These are phyloP conservation scores for Harpalus rufipes DNA, from an alignment of 2,888 invertebrate genomes.

Conservation along the genomic window DNA sequence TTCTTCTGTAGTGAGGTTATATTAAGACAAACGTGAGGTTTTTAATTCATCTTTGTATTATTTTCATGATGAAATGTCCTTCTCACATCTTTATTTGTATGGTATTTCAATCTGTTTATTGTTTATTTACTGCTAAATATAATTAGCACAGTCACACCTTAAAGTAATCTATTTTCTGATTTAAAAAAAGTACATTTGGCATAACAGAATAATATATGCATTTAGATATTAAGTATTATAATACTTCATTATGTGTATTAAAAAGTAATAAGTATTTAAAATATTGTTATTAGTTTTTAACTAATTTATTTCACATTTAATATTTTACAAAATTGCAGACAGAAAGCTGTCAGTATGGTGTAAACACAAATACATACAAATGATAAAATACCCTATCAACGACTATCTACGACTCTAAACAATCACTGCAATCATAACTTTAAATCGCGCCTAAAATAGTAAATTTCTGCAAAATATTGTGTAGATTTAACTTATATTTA, in stretches of 20 bases:
- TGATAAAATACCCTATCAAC: neutral
- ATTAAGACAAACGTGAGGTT: constrained; percentile 12
- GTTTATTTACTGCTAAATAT: constrained; percentile 35
- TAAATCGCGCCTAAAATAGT: too few relatives aligned
- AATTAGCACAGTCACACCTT: constrained; percentile 59
- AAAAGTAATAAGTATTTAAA: constrained; percentile 29
- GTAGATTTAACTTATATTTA: too few relatives aligned
- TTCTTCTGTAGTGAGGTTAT: constrained; percentile 61
- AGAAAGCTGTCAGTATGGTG: neutral
- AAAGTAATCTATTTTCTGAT: constrained; percentile 29
- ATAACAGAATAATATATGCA: neutral
- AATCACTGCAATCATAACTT: too few relatives aligned
- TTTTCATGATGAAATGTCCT: constrained; percentile 24
- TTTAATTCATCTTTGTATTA: neutral
- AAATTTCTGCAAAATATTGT: too few relatives aligned
- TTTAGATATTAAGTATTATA: constrained; percentile 15
- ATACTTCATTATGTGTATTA: constrained; percentile 11
- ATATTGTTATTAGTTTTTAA: constrained; percentile 39
- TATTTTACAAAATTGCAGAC: constrained; percentile 6
- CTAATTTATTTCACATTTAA: constrained; percentile 20
- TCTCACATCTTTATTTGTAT: neutral
- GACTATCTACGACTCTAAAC: too few relatives aligned
- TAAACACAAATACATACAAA: neutral
- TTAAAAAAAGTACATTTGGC: neutral
- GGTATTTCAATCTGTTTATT: constrained; percentile 5